A percentile compares a stretch with the other conserved stretches of the same genome.
Evolutionary conservation across 2,113 vertebrate species (phyloP).

Genomic region (Boulengeromyrus knoepffleri): DNA sequence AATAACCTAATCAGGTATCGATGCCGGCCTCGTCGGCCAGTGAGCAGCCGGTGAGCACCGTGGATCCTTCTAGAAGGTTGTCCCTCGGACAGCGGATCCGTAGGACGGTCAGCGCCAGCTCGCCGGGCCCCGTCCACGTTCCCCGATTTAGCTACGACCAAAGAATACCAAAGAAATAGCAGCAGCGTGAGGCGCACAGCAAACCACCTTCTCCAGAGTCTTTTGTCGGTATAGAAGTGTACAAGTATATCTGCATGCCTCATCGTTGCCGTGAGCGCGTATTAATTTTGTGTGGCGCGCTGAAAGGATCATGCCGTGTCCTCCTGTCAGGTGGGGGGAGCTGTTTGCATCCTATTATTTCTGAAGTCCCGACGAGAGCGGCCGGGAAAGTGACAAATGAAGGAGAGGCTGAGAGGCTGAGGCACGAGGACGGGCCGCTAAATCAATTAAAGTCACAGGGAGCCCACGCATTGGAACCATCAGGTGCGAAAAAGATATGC

Average conservation of each 20-base stretch:
- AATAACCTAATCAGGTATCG: slow-evolving; percentile 70
- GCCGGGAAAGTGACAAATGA: slow-evolving; percentile 64
- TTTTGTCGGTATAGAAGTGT: slow-evolving; percentile 57
- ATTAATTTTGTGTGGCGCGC: slow-evolving; percentile 57
- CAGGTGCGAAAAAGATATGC: slow-evolving; percentile 15
- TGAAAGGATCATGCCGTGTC: slow-evolving; percentile 54
- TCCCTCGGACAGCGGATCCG: slow-evolving; percentile 48
- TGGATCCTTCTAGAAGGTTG: slow-evolving; percentile 48
- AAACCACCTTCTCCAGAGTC: slow-evolving; percentile 48
- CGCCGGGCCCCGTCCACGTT: neutral
- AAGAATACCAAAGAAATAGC: slow-evolving; percentile 38
- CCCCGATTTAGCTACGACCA: slow-evolving; percentile 33
- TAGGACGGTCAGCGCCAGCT: slow-evolving; percentile 34
- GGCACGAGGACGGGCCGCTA: slow-evolving; percentile 54
- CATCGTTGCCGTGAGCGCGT: slow-evolving; percentile 53
- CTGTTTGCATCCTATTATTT: slow-evolving; percentile 52
- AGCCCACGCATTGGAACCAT: slow-evolving; percentile 58
- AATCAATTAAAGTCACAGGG: slow-evolving; percentile 64
- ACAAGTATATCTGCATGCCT: slow-evolving; percentile 55
- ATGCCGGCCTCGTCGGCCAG: slow-evolving; percentile 50
- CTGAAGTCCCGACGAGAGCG: slow-evolving; percentile 59
- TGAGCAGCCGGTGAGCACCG: slow-evolving; percentile 28
- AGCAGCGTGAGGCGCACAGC: slow-evolving; percentile 42
- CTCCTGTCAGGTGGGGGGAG: slow-evolving; percentile 50
- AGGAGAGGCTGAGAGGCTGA: slow-evolving; percentile 55